Evolutionary conservation across 2,888 invertebrate genomes (phyloP).

Genomic region (Lasioglossum vierecki): DNA sequence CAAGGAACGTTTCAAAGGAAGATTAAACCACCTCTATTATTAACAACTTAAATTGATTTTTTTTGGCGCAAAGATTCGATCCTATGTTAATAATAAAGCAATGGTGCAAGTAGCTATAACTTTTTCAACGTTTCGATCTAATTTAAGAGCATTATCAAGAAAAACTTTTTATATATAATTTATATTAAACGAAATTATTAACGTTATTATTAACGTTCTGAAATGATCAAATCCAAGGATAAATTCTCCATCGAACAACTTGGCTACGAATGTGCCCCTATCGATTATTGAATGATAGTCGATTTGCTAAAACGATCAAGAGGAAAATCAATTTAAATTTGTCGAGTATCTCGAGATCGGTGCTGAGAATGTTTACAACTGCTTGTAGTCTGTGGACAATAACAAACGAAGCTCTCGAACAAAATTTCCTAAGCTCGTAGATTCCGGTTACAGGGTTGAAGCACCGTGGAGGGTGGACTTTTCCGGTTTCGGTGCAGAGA

Average conservation of each 20-base stretch:
- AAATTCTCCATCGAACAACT: not conserved
- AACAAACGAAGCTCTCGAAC: not conserved
- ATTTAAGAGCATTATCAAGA: too few relatives aligned
- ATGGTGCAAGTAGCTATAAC: too few relatives aligned
- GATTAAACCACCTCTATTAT: too few relatives aligned
- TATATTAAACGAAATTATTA: too few relatives aligned
- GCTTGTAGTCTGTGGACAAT: not conserved
- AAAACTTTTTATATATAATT: too few relatives aligned
- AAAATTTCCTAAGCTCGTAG: not conserved
- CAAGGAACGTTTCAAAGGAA: too few relatives aligned
- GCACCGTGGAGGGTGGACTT: not conserved
- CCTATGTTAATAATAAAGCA: too few relatives aligned
- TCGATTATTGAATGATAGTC: not conserved
- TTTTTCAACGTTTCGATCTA: too few relatives aligned
- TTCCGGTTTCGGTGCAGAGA: not conserved
- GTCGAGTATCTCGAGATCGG: not conserved
- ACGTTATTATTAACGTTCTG: not conserved
- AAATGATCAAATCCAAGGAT: not conserved
- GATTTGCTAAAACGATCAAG: not conserved
- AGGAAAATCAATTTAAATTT: not conserved
- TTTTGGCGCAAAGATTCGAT: too few relatives aligned
- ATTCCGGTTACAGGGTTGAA: not conserved
- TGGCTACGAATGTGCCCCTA: not conserved
- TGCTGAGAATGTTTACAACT: not conserved
- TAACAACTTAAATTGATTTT: not conserved